A percentile compares a stretch with the other conserved stretches of the same genome.
Conservation (phyloP, 2,113 vertebrate genomes). For the Baryphthengus martii region DNA sequence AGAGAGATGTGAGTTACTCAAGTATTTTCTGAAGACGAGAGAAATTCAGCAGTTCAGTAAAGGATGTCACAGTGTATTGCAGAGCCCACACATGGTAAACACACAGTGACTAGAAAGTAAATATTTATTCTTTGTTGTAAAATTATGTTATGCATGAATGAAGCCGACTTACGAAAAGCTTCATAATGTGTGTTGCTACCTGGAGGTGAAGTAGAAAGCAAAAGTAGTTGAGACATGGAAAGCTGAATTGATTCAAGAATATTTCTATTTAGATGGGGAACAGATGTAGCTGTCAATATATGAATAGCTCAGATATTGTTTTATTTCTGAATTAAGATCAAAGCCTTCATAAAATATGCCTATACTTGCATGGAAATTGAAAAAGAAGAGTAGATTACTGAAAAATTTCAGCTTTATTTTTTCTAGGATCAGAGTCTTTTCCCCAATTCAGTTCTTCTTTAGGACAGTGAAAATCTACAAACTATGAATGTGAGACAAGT, state of each 20-base stretch:
- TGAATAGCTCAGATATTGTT: background rate
- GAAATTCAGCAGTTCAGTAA: background rate
- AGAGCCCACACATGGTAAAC: background rate
- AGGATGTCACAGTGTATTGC: background rate
- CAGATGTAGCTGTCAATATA: background rate
- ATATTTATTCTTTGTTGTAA: background rate
- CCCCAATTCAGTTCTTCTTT: background rate
- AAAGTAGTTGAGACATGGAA: background rate
- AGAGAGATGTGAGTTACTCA: background rate
- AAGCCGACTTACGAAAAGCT: constrained; percentile 11
- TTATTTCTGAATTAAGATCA: background rate
- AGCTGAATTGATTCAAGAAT: constrained; percentile 11
- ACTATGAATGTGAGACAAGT: background rate
- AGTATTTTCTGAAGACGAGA: background rate
- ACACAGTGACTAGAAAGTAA: background rate
- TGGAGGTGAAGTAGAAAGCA: background rate
- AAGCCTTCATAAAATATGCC: background rate
- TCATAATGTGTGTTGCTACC: background rate
- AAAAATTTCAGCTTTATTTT: background rate
- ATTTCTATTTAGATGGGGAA: background rate
- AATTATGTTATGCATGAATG: background rate
- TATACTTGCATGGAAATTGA: background rate
- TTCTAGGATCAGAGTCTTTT: background rate
- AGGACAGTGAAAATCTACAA: background rate
- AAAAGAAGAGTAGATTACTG: background rate